Evolutionary conservation across 30 jellyfish, hydroid and myxozoan species (phyloP), one percentile per base, ranked within the genome.

Genomic region (Aurelia sp.): DNA sequence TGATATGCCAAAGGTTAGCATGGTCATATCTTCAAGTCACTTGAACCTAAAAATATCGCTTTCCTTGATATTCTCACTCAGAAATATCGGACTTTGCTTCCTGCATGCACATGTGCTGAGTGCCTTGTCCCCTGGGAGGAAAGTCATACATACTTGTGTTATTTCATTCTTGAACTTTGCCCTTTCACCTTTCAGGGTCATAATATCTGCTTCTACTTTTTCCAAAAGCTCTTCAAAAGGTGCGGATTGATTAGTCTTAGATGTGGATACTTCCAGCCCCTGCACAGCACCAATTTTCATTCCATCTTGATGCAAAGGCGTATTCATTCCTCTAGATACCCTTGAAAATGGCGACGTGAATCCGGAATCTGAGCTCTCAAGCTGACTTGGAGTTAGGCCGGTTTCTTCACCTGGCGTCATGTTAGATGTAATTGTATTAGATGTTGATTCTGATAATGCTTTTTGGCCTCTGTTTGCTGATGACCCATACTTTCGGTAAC

Each of bases 331-430:
- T 37, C 50, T 37, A 7, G 50, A 37, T 10, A 37, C 50, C 50
- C 50, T 37, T 15, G 60, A 17, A n/a, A 72, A 72, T 11, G 90
- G 92, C 52, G 92, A 83, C n/a, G 92, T 72, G 48, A 83, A 69
- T 22, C 92, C 92, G 12, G 92, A 83, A 83, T 83, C 92, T 11
- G 92, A 83, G 61, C 62, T 80, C 27, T 66, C 77, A 7, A 52
- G 51, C 19, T 65, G 75, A 13, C 75, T 0, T 13, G 60, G 31
- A n/a, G 33, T 59, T 18, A 53, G 31, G 33, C 27, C 68, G n/a
- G 72, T 69, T 23, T 63, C 89, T 44, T 62, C 4, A n/a, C 33
- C 47, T 1, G 59, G 65, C 71, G 33, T 63, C 21, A 11, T 30
- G 20, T 40, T 27, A 19, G 80, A 40, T 13, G 19, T 37, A 17